Base-by-base conservation (phyloP, 1,140 invertebrate genomes). In the Cotesia typhae region DNA sequence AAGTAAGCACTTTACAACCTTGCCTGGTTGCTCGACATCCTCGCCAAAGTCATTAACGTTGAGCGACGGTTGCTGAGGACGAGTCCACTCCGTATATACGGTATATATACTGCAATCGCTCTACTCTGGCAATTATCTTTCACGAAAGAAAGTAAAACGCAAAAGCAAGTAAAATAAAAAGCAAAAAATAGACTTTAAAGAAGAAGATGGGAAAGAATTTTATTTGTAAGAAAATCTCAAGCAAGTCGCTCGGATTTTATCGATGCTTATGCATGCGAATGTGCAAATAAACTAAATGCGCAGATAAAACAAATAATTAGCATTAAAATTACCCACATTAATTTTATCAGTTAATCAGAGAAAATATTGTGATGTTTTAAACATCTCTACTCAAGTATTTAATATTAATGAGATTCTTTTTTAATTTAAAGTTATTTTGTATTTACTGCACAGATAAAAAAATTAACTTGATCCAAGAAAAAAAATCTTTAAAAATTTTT, bases 271-370 rank as follows among this genome's bases (percentile, higher is more conserved):
- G 78, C 7, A 55, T 20, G 47, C 36, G 28, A 28, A 47, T 35
- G 53, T n/a, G 57, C n/a, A 41, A 69, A 36, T 60, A 57, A 55
- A n/a, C 28, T 37, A 28, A 28, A 28, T 28, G 28, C 28, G 28
- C 28, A 28, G 28, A 28, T 28, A 28, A 84, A 84, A 83, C 82
- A 83, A 84, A 85, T 84, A 84, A 83, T 84, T 84, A 83, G 77
- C 78, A 76, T 78, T 78, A 77, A 72, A 77, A 82, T 74, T 78
- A 77, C 76, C 73, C 73, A 75, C 75, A 78, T 74, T 28, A 35
- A 53, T 37, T 65, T 74, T 73, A 64, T 74, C 57, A 59, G 57
- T 67, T 38, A 69, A 76, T 75, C 75, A 71, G 70, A 28, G 68
- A 72, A 76, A 59, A 65, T 70, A 70, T 28, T 14, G 5, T 55